phyloP scores from a whole-genome alignment of 2,113 vertebrate genomes.

The Gopherus evgoodei region DNA sequence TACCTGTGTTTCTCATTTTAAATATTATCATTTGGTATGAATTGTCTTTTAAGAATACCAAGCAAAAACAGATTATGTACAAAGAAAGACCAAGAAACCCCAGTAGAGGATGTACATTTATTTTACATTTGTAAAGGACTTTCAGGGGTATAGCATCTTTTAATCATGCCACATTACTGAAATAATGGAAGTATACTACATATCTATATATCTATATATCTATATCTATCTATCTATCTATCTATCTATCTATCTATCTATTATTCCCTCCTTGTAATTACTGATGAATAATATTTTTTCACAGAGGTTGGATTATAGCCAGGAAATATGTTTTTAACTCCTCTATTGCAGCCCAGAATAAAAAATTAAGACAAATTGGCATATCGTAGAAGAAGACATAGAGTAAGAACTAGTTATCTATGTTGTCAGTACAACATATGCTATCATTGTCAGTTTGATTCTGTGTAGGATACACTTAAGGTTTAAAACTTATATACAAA shows the following conservation, averaged over 20 bases:
- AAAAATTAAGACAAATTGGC: neutral
- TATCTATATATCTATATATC: too few species aligned
- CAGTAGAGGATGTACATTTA: neutral
- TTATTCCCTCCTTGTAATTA: constrained; percentile 7
- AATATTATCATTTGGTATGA: neutral
- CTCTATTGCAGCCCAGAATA: neutral
- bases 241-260: too few species aligned
- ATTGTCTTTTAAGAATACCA: neutral
- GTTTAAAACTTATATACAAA: neutral
- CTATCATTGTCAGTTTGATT: neutral
- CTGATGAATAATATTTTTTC: neutral
- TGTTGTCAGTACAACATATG: neutral
- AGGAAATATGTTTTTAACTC: neutral
- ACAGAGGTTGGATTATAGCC: constrained; percentile 2
- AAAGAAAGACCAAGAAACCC: neutral
- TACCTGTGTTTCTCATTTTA: neutral
- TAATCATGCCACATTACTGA: neutral
- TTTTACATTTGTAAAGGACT: neutral
- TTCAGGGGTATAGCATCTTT: neutral
- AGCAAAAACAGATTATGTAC: neutral
- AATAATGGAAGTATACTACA: neutral
- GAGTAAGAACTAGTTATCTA: neutral
- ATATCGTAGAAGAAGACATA: neutral
- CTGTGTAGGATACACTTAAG: neutral
- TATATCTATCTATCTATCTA: too few species aligned